Percentiles rank a stretch among this genome's conserved stretches.
Conservation (phyloP, 2,888 invertebrate species). For the Lacanobia wlatinum region DNA sequence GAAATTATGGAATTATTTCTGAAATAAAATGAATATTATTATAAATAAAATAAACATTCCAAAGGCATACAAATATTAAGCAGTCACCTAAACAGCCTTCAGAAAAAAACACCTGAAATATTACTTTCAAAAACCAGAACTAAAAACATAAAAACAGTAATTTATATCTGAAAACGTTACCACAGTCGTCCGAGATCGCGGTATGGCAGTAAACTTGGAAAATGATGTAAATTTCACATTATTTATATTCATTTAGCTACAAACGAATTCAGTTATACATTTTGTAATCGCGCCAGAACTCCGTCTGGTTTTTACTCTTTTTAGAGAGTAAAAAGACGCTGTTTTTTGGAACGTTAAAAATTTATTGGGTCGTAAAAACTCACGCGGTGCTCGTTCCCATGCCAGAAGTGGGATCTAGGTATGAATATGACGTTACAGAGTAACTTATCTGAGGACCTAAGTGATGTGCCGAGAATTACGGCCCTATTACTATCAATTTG, state of each 20-base stretch:
- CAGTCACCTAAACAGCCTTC: neutral
- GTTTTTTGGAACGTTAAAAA: slow-evolving; percentile 87
- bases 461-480: slow-evolving; percentile 68
- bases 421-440: slow-evolving; percentile 82
- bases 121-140: slow-evolving; percentile 12
- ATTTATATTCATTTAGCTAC: slow-evolving; percentile 64
- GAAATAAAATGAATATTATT: no score
- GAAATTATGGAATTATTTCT: no score
- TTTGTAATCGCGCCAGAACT: slow-evolving; percentile 73
- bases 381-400: slow-evolving; percentile 80
- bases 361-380: slow-evolving; percentile 87
- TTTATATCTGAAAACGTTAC: slow-evolving; percentile 40
- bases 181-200: slow-evolving; percentile 35
- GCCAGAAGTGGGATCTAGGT: slow-evolving; percentile 74
- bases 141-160: slow-evolving; percentile 40
- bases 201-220: slow-evolving; percentile 43
- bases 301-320: slow-evolving; percentile 74
- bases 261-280: slow-evolving; percentile 66
- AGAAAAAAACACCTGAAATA: slow-evolving; percentile 15
- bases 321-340: slow-evolving; percentile 77
- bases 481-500: slow-evolving; percentile 39
- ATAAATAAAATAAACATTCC: neutral
- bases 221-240: slow-evolving; percentile 61
- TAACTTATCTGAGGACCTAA: slow-evolving; percentile 69
- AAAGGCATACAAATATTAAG: neutral